Evolutionary conservation across 2,113 vertebrate species (phyloP).

Genomic region (Epinephelus fuscoguttatus): DNA sequence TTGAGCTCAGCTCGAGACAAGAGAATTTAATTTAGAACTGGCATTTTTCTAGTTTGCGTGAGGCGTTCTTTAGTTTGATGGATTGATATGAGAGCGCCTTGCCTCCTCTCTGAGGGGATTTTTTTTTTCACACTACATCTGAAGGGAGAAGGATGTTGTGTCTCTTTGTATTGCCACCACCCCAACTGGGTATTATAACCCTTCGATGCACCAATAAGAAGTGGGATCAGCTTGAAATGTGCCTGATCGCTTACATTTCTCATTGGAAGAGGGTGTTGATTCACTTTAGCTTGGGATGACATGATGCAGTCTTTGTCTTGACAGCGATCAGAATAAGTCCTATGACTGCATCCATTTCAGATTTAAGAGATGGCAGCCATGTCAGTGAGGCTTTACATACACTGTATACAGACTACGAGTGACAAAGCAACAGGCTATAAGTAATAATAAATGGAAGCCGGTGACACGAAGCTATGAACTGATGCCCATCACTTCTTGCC

Average conservation of each 20-base stretch:
- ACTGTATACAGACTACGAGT: no score
- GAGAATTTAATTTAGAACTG: constrained; percentile 76
- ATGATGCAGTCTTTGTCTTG: constrained; percentile 16
- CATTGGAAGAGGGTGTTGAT: constrained; percentile 41
- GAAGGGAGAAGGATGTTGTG: constrained; percentile 42
- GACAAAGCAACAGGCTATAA: no score
- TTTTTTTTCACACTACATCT: constrained; percentile 30
- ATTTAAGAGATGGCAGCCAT: no score
- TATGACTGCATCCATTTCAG: constrained; percentile 20
- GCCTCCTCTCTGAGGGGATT: constrained; percentile 39
- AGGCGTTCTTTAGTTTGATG: constrained; percentile 50
- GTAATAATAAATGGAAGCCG: no score
- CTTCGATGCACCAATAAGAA: constrained; percentile 46
- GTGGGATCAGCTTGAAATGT: constrained; percentile 48
- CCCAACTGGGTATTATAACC: constrained; percentile 46
- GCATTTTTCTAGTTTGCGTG: constrained; percentile 61
- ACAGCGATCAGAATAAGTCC: constrained; percentile 43
- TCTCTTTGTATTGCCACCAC: constrained; percentile 37
- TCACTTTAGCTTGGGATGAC: constrained; percentile 4
- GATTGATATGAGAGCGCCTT: constrained; percentile 65
- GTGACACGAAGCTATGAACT: no score
- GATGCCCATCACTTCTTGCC: no score
- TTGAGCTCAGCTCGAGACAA: constrained; percentile 64
- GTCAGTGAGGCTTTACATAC: no score
- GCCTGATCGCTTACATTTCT: constrained; percentile 38